These are phyloP conservation scores for Emberiza fucata DNA, from an alignment of 2,113 vertebrate species.

Conservation along the genomic window DNA sequence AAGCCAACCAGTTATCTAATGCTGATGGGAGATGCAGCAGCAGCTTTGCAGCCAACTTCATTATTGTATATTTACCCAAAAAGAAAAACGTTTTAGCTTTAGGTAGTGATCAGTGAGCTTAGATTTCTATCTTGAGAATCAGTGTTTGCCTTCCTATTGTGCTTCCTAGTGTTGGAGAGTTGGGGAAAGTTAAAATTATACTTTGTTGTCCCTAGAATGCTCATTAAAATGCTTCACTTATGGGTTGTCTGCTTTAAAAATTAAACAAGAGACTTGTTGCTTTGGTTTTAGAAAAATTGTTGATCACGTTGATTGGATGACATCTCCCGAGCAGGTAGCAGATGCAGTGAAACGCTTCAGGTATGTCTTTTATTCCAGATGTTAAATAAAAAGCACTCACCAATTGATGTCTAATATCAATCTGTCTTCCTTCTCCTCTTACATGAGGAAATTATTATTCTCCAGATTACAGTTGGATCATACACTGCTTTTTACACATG, in stretches of 20 bases:
- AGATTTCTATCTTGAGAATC: not conserved
- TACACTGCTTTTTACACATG: not conserved
- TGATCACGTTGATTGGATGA: conserved; percentile 97
- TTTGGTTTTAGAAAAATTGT: conserved; percentile 91
- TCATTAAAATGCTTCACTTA: not conserved
- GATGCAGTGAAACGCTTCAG: conserved; percentile 98
- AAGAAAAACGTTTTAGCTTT: not conserved
- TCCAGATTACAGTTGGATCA: not conserved
- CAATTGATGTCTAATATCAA: not conserved
- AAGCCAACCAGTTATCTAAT: not conserved
- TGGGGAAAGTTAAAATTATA: not conserved
- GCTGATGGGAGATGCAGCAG: not conserved
- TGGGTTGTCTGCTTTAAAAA: not conserved
- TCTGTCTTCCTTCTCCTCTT: not conserved
- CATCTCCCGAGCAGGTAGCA: conserved; percentile 95
- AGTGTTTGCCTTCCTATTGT: not conserved
- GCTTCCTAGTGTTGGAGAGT: too few relatives aligned
- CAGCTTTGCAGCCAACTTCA: not conserved
- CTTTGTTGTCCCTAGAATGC: not conserved
- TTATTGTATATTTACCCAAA: not conserved
- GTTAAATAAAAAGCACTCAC: not conserved
- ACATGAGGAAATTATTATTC: not conserved
- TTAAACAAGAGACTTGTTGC: not conserved
- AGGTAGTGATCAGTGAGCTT: not conserved
- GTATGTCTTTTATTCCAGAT: conserved; percentile 62